Conservation (phyloP, 2,113 vertebrate species). For the Daphoenositta chrysoptera region DNA sequence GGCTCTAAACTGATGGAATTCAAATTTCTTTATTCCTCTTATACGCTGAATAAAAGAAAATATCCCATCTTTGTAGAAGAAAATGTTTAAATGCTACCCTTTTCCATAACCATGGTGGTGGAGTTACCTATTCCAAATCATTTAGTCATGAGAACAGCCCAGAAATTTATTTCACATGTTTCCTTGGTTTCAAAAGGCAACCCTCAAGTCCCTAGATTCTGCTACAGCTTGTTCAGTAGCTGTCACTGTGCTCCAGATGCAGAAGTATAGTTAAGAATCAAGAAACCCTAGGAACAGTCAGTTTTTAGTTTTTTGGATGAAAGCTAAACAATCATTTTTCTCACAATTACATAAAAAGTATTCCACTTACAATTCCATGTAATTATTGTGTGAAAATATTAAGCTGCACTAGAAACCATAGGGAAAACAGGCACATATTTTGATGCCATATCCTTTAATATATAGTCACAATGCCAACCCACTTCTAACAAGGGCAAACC, state of each 20-base stretch:
- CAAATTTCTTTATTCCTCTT: neutral
- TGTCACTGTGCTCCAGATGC: neutral
- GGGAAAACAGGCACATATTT: neutral
- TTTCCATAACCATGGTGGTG: neutral
- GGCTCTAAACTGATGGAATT: neutral
- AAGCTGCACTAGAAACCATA: fast-evolving
- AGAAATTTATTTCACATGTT: neutral
- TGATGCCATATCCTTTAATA: neutral
- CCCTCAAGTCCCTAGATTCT: neutral
- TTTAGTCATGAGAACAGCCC: neutral
- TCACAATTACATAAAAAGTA: neutral
- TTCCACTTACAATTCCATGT: neutral
- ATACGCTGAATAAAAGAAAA: neutral
- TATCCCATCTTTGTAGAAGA: neutral
- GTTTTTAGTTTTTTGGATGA: neutral
- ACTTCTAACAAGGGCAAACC: neutral
- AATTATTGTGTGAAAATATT: neutral
- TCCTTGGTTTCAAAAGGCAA: neutral
- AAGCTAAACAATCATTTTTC: neutral
- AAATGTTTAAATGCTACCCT: neutral
- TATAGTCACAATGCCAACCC: neutral
- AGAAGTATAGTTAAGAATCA: neutral
- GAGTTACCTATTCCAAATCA: neutral
- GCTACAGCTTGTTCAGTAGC: neutral
- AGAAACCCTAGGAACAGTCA: neutral